Conservation (phyloP, 1,140 invertebrate species). For the Eriosoma lanigerum region DNA sequence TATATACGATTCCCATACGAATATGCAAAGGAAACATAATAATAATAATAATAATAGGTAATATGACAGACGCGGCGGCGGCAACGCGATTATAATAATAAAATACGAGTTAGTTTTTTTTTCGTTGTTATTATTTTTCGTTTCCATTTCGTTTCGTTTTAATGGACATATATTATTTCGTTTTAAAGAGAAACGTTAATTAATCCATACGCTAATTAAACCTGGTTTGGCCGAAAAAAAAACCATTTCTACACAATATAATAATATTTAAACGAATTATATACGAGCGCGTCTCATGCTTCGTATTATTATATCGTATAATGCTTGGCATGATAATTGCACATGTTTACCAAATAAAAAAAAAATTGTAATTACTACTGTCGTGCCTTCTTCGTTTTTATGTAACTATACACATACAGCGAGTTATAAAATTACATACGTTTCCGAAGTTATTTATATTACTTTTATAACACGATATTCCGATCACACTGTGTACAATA, state of each 20-base stretch:
- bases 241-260: background rate
- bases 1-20: slow-evolving; percentile 34
- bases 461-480: too few species aligned
- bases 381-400: too few species aligned
- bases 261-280: background rate
- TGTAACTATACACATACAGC: too few species aligned
- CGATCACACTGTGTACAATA: too few species aligned
- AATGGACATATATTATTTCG: background rate
- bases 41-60: background rate
- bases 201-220: slow-evolving; percentile 43
- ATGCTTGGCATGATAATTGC: slow-evolving; percentile 22
- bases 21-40: slow-evolving; percentile 18
- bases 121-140: too few species aligned
- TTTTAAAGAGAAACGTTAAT: slow-evolving; percentile 30
- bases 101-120: slow-evolving; percentile 32
- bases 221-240: background rate
- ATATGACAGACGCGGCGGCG: background rate
- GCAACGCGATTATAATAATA: slow-evolving; percentile 18
- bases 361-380: background rate
- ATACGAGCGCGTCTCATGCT: background rate
- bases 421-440: too few species aligned
- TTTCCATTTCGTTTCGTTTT: slow-evolving; percentile 13
- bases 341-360: slow-evolving; percentile 16
- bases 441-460: too few species aligned
- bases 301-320: background rate